phyloP scores from a whole-genome alignment of 2,113 vertebrate species.

The Actenoides hombroni region DNA sequence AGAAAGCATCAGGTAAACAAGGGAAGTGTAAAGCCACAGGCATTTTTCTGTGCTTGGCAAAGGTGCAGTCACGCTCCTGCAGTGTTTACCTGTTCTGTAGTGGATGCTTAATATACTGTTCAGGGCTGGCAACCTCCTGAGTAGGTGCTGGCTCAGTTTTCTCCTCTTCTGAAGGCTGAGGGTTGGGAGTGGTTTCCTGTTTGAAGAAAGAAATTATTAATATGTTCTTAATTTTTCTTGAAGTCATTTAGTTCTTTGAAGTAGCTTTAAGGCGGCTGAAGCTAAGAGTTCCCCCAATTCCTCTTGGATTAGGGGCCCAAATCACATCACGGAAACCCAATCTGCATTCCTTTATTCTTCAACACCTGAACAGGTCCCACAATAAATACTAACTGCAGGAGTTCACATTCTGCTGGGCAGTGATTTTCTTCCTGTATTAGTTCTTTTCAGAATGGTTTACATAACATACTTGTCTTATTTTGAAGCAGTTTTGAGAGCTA shows the following conservation, averaged over 20 bases:
- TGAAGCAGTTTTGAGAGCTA: neutral
- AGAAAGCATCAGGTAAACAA: neutral
- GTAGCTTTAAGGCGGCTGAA: neutral
- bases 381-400: neutral
- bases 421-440: neutral
- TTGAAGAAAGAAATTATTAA: constrained; percentile 20
- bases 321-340: neutral
- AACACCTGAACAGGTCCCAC: neutral
- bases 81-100: constrained; percentile 90
- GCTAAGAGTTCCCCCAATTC: neutral
- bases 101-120: constrained; percentile 94
- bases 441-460: neutral
- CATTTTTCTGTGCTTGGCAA: neutral
- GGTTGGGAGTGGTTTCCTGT: constrained; percentile 86
- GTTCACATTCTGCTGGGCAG: neutral
- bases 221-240: neutral
- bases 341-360: neutral
- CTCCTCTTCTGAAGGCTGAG: constrained; percentile 86
- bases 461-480: neutral
- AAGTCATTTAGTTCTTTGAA: neutral
- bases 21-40: neutral
- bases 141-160: constrained; percentile 76
- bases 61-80: neutral
- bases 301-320: neutral
- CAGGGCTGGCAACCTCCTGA: constrained; percentile 86